Evolutionary conservation across 2,797 vertebrate genomes (phyloP), one percentile per base, ranked within the genome.

Genomic region (Amphiprion clarkii): DNA sequence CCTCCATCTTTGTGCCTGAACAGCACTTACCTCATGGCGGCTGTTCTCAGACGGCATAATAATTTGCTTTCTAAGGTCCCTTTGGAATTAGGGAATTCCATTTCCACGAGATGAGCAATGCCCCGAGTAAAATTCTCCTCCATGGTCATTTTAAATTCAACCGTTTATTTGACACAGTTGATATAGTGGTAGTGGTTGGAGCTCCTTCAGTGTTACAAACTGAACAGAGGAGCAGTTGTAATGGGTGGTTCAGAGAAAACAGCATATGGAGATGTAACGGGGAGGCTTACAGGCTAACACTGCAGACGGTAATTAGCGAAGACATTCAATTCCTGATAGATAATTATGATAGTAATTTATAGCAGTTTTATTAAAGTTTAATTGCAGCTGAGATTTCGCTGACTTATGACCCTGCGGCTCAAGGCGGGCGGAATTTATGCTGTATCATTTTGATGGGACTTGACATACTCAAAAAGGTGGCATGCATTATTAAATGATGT

Each of bases 41-140:
- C 76, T 80, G 49, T 88, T 79, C 80, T 86, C 76, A 49, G 40
- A 75, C 82, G 80, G 82, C 67, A 74, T 70, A 72, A 86, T 90
- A 58, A 89, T 89, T 88, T 87, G 78, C 92, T 87, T 87, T 90
- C 67, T 74, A 65, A 60, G 67, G 88, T 86, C 82, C 84, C 87
- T 71, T 70, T 68, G 78, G 88, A 92, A 87, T 91, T 71, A 82
- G 69, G 81, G 79, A 87, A 88, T 86, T 89, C 82, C 79, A 88
- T 91, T 91, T 91, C 77, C 69, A 80, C 75, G n/a, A 78, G 86
- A 88, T 85, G 89, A 91, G 88, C 84, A 87, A 90, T 79, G 86
- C 88, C 85, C 39, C 13, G 0, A 86, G 90, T 87, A 79, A 90
- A 89, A 88, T 81, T 72, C 76, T 81, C 84, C 53, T 64, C 84